phyloP scores from a whole-genome alignment of 2,113 vertebrate genomes.

The Planiliza haematocheilus region DNA sequence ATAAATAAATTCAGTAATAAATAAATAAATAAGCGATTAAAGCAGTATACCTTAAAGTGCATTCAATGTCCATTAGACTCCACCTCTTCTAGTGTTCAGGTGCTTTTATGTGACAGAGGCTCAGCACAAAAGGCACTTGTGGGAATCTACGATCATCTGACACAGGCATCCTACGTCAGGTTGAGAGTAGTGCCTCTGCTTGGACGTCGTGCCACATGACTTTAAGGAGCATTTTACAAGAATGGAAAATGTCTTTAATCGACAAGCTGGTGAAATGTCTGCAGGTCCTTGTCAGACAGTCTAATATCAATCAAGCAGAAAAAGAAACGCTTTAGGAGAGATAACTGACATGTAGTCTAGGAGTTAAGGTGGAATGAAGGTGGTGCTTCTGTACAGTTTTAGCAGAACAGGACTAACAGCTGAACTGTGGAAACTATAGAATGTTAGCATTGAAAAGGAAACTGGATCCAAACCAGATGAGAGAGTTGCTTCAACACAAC shows the following conservation, averaged over 20 bases:
- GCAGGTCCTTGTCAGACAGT: not conserved
- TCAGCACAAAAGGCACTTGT: conserved; percentile 47
- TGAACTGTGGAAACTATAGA: too few relatives aligned
- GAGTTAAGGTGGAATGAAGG: not conserved
- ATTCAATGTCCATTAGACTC: conserved; percentile 43
- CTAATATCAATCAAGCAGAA: too few relatives aligned
- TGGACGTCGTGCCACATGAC: not conserved
- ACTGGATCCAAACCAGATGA: too few relatives aligned
- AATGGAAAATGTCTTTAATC: not conserved
- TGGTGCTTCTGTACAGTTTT: not conserved
- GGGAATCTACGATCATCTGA: conserved; percentile 22
- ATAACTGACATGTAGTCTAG: not conserved
- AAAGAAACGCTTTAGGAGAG: not conserved
- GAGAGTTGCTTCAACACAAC: too few relatives aligned
- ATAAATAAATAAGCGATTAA: conserved; percentile 29
- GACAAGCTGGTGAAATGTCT: not conserved
- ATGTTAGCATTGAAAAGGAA: too few relatives aligned
- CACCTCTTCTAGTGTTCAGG: conserved; percentile 10
- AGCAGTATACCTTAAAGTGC: conserved; percentile 66
- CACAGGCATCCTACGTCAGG: conserved; percentile 4
- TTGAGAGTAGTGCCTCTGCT: conserved; percentile 17
- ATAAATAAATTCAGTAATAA: conserved; percentile 50
- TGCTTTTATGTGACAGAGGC: not conserved
- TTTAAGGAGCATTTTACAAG: conserved; percentile 11
- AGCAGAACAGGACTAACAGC: too few relatives aligned